phyloP scores from a whole-genome alignment of 2,113 vertebrate species.

The Mustelus asterias region DNA sequence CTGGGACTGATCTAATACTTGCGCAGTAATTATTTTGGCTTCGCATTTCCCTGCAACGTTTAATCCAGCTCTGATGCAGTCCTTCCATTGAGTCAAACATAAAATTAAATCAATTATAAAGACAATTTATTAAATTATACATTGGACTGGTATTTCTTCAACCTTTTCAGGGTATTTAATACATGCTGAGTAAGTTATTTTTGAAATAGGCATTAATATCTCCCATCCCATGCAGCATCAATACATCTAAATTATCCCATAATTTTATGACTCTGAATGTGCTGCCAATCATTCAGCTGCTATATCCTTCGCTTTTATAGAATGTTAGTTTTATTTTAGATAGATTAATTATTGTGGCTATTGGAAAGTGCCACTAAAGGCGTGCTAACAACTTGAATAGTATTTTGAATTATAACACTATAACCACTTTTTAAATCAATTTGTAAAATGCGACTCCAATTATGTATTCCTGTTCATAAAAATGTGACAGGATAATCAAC shows the following conservation, averaged over 20 bases:
- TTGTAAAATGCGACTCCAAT: not conserved
- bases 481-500: not conserved
- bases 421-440: not conserved
- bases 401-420: not conserved
- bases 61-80: not conserved
- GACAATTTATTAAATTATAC: not conserved
- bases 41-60: not conserved
- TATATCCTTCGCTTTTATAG: not conserved
- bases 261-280: not conserved
- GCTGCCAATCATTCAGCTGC: not conserved
- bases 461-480: not conserved
- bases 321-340: not conserved
- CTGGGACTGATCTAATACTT: not conserved
- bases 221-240: not conserved
- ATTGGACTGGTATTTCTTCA: not conserved
- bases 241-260: not conserved
- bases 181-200: not conserved
- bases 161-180: not conserved
- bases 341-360: conserved; percentile 2
- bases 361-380: not conserved
- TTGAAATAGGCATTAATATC: not conserved
- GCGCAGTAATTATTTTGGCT: not conserved
- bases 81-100: not conserved
- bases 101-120: not conserved
- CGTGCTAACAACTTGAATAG: not conserved